These are phyloP conservation scores for Diachrysia chrysitis DNA, from an alignment of 2,888 invertebrate species.

Conservation along the genomic window DNA sequence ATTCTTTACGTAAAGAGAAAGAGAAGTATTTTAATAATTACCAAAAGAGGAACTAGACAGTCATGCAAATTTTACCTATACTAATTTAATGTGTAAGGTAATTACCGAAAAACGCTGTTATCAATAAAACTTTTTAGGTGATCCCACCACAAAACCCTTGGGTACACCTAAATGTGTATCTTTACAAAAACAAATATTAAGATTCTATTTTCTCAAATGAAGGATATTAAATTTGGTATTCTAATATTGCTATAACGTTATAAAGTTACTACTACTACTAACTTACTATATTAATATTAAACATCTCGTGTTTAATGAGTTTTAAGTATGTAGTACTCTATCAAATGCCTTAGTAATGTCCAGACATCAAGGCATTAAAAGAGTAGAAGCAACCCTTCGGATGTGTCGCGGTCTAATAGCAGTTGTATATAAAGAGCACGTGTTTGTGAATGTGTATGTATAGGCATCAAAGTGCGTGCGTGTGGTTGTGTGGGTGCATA, in stretches of 20 bases:
- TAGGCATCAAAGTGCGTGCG: conserved; percentile 15
- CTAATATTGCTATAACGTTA: neutral
- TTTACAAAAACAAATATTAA: too few species aligned
- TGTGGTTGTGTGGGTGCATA: conserved; percentile 26
- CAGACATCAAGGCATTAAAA: neutral
- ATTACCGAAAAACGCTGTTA: too few species aligned
- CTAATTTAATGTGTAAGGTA: too few species aligned
- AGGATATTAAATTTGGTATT: neutral
- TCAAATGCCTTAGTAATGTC: neutral
- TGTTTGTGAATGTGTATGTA: conserved; percentile 12
- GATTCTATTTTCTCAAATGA: neutral
- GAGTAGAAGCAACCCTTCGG: conserved; percentile 23
- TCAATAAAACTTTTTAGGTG: neutral
- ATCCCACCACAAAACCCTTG: neutral
- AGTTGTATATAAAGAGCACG: conserved; percentile 6
- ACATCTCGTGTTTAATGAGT: neutral
- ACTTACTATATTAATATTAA: too few species aligned
- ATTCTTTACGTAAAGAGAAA: too few species aligned
- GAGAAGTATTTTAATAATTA: too few species aligned
- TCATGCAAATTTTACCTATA: too few species aligned
- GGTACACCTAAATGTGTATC: neutral
- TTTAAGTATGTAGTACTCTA: neutral
- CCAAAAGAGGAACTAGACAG: too few species aligned
- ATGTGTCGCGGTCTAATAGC: neutral
- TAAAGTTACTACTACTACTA: too few species aligned